Evolutionary conservation across 2,797 vertebrate species (phyloP).

Genomic region (Thunnus albacares): DNA sequence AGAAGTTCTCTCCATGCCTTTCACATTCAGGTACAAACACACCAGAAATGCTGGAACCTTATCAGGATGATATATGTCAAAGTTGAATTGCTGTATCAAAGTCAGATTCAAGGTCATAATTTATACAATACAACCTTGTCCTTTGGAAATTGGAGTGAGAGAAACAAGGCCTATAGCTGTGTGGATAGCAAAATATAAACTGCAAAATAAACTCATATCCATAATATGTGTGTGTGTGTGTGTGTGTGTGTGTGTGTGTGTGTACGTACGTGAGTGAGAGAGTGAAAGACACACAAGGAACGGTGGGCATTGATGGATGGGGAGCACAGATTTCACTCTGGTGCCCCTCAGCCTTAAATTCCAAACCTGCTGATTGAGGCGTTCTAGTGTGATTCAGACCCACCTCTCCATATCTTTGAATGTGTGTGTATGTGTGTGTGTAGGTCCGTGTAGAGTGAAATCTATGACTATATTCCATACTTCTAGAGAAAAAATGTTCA

Average conservation of each 20-base stretch:
- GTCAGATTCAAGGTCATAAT: constrained; percentile 24
- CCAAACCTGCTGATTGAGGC: constrained; percentile 54
- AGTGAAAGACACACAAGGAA: constrained; percentile 19
- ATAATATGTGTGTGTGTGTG: constrained; percentile 8
- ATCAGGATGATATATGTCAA: neutral
- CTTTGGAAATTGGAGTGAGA: neutral
- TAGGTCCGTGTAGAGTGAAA: neutral
- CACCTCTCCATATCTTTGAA: constrained; percentile 10
- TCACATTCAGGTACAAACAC: constrained; percentile 53
- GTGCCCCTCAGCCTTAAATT: constrained; percentile 50
- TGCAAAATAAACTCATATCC: neutral
- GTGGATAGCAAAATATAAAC: neutral
- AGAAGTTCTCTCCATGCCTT: constrained; percentile 43
- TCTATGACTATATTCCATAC: neutral
- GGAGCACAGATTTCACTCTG: constrained; percentile 27
- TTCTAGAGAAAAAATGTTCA: constrained; percentile 9
- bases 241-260: neutral
- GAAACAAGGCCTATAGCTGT: constrained; percentile 12
- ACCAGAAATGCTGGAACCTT: constrained; percentile 29
- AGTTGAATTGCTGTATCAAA: constrained; percentile 22
- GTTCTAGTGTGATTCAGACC: constrained; percentile 29
- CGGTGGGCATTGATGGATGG: constrained; percentile 47
- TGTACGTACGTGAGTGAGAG: neutral
- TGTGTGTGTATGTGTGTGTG: neutral
- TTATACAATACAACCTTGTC: neutral